These are phyloP conservation scores for Drosophila kikkawai DNA, from an alignment of 1,140 invertebrate species.

Conservation along the genomic window DNA sequence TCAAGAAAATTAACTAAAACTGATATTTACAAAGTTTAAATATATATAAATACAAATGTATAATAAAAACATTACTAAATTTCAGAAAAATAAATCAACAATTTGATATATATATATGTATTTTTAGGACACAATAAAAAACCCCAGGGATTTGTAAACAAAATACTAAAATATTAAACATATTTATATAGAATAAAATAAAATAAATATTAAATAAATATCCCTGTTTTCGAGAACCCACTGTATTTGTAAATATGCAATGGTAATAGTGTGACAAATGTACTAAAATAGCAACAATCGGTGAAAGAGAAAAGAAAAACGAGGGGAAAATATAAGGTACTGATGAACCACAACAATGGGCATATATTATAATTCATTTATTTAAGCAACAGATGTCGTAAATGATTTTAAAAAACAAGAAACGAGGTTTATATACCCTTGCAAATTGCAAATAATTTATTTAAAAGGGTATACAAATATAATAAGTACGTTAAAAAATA, in stretches of 20 bases:
- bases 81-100: too few species aligned
- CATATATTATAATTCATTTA: background rate
- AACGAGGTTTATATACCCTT: too few species aligned
- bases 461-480: too few species aligned
- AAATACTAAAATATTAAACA: background rate
- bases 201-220: background rate
- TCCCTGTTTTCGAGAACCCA: background rate
- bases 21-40: too few species aligned
- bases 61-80: too few species aligned
- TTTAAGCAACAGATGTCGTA: constrained; percentile 20
- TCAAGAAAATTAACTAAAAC: background rate
- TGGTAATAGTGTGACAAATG: constrained; percentile 3
- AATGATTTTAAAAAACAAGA: background rate
- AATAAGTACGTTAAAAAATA: too few species aligned
- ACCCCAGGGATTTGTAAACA: too few species aligned
- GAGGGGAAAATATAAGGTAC: constrained; percentile 6
- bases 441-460: too few species aligned
- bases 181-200: background rate
- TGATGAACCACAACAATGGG: constrained; percentile 10
- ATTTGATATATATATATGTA: too few species aligned
- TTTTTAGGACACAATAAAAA: too few species aligned
- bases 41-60: too few species aligned
- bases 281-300: constrained; percentile 28
- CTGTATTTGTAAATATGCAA: constrained; percentile 18
- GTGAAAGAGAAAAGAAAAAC: background rate